phyloP scores from a whole-genome alignment of 2,113 vertebrate species.

The Pelodiscus sinensis region DNA sequence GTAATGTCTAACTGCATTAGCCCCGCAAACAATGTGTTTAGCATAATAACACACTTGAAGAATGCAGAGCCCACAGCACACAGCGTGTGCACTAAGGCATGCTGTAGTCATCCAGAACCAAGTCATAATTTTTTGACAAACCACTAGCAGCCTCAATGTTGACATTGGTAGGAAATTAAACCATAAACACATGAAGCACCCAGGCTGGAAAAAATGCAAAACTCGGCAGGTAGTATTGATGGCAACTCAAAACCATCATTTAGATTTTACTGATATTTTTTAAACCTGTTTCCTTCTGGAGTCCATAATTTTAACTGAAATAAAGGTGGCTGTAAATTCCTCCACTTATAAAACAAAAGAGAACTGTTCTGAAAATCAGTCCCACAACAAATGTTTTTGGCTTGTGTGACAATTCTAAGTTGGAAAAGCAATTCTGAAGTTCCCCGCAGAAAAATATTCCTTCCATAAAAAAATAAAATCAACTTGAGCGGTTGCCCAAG shows the following conservation, averaged over 20 bases:
- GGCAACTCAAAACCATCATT: neutral
- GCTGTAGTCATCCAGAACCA: neutral
- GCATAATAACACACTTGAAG: neutral
- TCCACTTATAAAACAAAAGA: neutral
- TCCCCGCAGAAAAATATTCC: neutral
- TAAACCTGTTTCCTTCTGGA: neutral
- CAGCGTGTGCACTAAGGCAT: neutral
- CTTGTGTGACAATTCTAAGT: neutral
- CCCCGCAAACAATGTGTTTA: neutral
- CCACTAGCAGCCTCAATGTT: neutral
- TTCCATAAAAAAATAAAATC: neutral
- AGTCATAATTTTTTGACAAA: neutral
- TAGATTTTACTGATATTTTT: neutral
- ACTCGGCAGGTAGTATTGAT: neutral
- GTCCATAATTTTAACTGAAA: neutral
- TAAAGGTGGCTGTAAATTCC: slow-evolving; percentile 24
- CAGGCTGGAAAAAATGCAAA: neutral
- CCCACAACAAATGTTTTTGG: neutral
- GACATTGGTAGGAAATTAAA: neutral
- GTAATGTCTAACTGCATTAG: neutral
- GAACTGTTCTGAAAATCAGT: slow-evolving; percentile 7
- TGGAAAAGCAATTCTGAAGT: slow-evolving; percentile 25
- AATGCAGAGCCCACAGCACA: neutral
- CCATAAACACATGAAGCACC: neutral
- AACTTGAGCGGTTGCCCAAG: neutral